These are phyloP conservation scores for Mixornis gularis DNA, from an alignment of 2,113 vertebrate species.

Conservation along the genomic window DNA sequence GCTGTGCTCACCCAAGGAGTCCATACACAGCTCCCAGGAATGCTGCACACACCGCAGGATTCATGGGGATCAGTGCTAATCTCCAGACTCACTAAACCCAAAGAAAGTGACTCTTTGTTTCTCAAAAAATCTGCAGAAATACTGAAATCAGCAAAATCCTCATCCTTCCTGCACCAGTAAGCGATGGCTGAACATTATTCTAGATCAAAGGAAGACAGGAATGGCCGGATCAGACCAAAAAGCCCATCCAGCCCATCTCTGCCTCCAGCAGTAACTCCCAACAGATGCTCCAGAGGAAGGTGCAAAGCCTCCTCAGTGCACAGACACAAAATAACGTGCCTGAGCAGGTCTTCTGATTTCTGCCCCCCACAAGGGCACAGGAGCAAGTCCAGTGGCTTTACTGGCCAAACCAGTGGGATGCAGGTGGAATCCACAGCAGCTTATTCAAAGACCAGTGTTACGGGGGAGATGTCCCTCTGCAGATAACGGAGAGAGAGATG, in stretches of 20 bases:
- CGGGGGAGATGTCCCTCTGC: not conserved
- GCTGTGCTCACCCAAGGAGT: not conserved
- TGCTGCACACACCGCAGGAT: not conserved
- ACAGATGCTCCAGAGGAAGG: not conserved
- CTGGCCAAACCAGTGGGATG: not conserved
- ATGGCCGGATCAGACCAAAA: not conserved
- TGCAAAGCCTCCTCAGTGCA: not conserved
- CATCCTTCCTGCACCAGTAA: not conserved
- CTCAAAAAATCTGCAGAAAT: not conserved
- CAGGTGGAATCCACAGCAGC: not conserved
- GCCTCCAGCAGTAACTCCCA: not conserved
- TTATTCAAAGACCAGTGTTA: not conserved
- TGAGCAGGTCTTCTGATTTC: not conserved
- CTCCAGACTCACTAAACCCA: not conserved
- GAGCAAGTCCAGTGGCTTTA: not conserved
- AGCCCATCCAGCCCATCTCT: not conserved
- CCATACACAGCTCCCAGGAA: not conserved
- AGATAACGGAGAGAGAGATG: not conserved
- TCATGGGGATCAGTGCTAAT: not conserved
- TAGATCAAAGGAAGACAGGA: not conserved
- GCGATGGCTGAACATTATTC: not conserved
- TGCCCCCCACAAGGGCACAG: not conserved
- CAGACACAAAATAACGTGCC: not conserved
- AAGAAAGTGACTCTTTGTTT: conserved; percentile 1
- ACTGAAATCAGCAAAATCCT: not conserved